phyloP scores from a whole-genome alignment of 2,888 invertebrate genomes.

The Melitaea athalia region DNA sequence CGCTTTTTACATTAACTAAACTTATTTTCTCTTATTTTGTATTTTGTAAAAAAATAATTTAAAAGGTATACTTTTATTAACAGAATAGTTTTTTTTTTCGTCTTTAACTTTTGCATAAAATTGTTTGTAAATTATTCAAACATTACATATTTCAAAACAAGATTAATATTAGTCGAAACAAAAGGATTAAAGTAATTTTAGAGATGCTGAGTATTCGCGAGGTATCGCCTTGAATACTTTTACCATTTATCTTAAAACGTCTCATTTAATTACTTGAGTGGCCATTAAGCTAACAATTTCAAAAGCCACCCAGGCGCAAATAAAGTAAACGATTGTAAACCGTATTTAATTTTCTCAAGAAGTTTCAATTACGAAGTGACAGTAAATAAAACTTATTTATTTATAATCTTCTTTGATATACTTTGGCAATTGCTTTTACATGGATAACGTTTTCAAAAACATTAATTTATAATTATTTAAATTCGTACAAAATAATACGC shows the following conservation, averaged over 20 bases:
- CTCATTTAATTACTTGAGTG: slow-evolving; percentile 20
- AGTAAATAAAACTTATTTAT: slow-evolving; percentile 6
- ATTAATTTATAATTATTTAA: background rate
- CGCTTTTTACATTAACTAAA: no score
- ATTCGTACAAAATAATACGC: no score
- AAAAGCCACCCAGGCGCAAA: slow-evolving; percentile 25
- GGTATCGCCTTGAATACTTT: slow-evolving; percentile 6
- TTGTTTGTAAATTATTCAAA: no score
- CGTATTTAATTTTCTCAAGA: slow-evolving; percentile 30
- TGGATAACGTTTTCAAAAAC: background rate
- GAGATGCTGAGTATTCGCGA: no score
- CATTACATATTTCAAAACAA: no score
- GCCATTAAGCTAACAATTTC: slow-evolving; percentile 31
- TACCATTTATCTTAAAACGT: slow-evolving; percentile 15
- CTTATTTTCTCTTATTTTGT: no score
- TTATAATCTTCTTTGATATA: background rate
- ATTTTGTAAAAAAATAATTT: no score
- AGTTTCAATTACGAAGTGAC: slow-evolving; percentile 5
- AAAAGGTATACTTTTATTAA: no score
- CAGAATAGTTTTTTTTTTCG: no score
- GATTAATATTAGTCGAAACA: no score
- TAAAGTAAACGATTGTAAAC: slow-evolving; percentile 27
- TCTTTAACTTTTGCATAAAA: no score
- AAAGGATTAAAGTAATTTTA: no score
- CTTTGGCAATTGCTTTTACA: background rate